These are phyloP conservation scores for Todus mexicanus DNA, from an alignment of 2,797 vertebrate genomes.

Conservation along the genomic window DNA sequence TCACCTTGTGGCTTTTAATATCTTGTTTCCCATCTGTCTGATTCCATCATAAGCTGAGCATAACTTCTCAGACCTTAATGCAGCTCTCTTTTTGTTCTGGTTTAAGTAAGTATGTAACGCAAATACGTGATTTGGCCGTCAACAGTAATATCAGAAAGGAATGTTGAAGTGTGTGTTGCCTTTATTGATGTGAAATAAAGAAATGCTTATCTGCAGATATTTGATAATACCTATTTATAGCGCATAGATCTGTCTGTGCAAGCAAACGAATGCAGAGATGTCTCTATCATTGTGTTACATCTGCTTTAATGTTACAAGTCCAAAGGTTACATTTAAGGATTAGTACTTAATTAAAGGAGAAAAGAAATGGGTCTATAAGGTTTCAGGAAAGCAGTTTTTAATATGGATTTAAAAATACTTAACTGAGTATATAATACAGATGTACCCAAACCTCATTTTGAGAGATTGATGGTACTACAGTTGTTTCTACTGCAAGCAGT, in stretches of 20 bases:
- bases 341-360: constrained; percentile 53
- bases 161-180: constrained; percentile 44
- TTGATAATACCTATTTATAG: constrained; percentile 18
- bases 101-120: constrained; percentile 10
- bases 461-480: background rate
- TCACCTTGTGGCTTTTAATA: constrained; percentile 64
- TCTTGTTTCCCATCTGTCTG: constrained; percentile 69
- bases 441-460: background rate
- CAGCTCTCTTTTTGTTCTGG: constrained; percentile 51
- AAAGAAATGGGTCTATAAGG: background rate
- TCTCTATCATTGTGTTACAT: background rate
- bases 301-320: constrained; percentile 35
- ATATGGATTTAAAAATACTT: background rate
- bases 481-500: background rate
- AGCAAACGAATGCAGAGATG: background rate
- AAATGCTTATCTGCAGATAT: constrained; percentile 17
- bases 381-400: constrained; percentile 13
- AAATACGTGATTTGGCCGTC: constrained; percentile 32
- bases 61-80: constrained; percentile 56
- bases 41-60: constrained; percentile 51
- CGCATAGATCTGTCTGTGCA: constrained; percentile 8
- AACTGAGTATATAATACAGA: background rate
- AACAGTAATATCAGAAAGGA: constrained; percentile 44
- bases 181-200: constrained; percentile 50
- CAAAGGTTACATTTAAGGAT: constrained; percentile 35